These are phyloP conservation scores for Notothenia coriiceps DNA, from an alignment of 2,113 vertebrate species.

Conservation along the genomic window DNA sequence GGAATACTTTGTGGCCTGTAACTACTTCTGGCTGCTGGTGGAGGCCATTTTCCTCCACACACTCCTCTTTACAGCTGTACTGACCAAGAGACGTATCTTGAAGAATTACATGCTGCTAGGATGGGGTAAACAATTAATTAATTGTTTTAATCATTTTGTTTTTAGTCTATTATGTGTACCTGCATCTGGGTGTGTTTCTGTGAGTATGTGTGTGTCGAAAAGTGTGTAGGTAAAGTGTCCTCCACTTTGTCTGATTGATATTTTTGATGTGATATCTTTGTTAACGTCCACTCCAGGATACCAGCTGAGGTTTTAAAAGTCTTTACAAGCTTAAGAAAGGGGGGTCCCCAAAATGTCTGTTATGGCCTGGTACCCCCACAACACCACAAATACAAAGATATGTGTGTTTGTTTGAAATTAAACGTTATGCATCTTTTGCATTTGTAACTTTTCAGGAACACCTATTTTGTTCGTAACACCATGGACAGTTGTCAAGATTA, in stretches of 20 bases:
- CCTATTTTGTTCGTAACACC: slow-evolving; percentile 91
- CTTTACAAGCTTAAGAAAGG: too few relatives aligned
- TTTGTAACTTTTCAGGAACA: slow-evolving; percentile 81
- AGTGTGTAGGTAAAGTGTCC: too few relatives aligned
- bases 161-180: background rate
- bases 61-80: slow-evolving; percentile 88
- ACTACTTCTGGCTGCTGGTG: slow-evolving; percentile 94
- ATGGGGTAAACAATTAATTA: slow-evolving; percentile 86
- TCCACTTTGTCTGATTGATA: too few relatives aligned
- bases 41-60: slow-evolving; percentile 95
- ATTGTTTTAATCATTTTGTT: too few relatives aligned
- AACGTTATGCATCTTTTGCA: background rate
- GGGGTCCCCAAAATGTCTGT: too few relatives aligned
- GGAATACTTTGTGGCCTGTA: slow-evolving; percentile 94
- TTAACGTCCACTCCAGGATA: too few relatives aligned
- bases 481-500: slow-evolving; percentile 87
- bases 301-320: too few relatives aligned
- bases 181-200: background rate
- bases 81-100: slow-evolving; percentile 88
- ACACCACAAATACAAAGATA: too few relatives aligned
- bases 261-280: too few relatives aligned
- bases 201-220: background rate
- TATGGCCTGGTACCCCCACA: too few relatives aligned
- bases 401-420: background rate
- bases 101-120: slow-evolving; percentile 92